phyloP scores from a whole-genome alignment of 2,797 vertebrate genomes.

The Dicrostonyx torquatus region DNA sequence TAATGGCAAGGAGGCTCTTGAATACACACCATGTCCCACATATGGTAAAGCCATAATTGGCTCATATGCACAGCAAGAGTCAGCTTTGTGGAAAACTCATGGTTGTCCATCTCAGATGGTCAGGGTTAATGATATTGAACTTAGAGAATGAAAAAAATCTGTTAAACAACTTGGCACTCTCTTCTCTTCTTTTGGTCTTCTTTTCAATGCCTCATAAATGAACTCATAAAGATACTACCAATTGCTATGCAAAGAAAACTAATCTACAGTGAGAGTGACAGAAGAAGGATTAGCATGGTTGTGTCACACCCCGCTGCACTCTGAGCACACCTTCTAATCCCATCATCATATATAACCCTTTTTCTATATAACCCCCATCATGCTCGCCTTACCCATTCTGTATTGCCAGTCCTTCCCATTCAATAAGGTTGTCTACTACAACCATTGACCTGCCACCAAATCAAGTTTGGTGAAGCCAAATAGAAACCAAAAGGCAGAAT shows the following conservation, averaged over 20 bases:
- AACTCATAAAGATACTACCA: slow-evolving; percentile 10
- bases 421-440: slow-evolving; percentile 2
- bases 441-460: slow-evolving; percentile 40
- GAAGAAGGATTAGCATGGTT: background rate
- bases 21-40: background rate
- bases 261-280: background rate
- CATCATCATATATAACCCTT: background rate
- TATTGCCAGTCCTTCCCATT: slow-evolving; percentile 24
- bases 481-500: slow-evolving; percentile 60
- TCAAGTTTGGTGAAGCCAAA: slow-evolving; percentile 46
- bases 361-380: background rate
- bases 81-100: background rate
- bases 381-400: background rate
- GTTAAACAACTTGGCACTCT: background rate
- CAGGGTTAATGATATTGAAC: slow-evolving; percentile 38
- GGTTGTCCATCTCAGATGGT: background rate
- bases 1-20: background rate
- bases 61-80: slow-evolving; percentile 3
- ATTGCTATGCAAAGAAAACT: background rate
- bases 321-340: background rate
- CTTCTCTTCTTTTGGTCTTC: background rate
- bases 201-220: slow-evolving; percentile 31
- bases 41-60: background rate
- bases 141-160: slow-evolving; percentile 10
- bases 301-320: background rate